Evolutionary conservation across 2,113 vertebrate genomes (phyloP).

Genomic region (Prunella fulvescens): DNA sequence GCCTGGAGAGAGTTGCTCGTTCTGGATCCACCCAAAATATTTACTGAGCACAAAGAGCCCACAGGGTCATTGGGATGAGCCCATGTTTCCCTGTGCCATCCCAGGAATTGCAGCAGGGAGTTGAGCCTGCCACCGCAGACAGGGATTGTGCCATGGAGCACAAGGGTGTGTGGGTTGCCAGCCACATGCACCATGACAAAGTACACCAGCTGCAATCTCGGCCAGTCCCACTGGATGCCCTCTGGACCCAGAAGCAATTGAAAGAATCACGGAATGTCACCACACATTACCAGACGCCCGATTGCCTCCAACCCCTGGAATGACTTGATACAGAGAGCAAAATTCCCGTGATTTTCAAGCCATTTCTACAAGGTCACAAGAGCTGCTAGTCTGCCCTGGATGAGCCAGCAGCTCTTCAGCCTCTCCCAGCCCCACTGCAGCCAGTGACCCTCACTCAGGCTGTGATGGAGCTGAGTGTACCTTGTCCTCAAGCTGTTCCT

Average conservation of each 20-base stretch:
- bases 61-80: fast-evolving
- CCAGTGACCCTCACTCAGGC: fast-evolving
- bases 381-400: background rate
- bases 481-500: background rate
- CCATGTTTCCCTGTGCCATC: fast-evolving
- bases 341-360: background rate
- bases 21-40: background rate
- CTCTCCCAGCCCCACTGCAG: background rate
- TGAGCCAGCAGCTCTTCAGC: background rate
- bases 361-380: background rate
- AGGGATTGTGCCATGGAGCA: background rate
- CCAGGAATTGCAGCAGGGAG: fast-evolving
- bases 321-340: background rate
- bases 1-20: fast-evolving
- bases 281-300: background rate
- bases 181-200: background rate
- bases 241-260: slow-evolving; percentile 16
- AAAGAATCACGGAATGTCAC: background rate
- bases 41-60: background rate
- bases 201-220: background rate
- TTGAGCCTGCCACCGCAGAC: fast-evolving
- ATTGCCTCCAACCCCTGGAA: background rate
- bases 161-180: background rate
- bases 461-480: background rate
- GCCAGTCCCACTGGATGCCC: background rate